Evolutionary conservation across 2,797 vertebrate species (phyloP).

Genomic region (Clarias laeviceps): DNA sequence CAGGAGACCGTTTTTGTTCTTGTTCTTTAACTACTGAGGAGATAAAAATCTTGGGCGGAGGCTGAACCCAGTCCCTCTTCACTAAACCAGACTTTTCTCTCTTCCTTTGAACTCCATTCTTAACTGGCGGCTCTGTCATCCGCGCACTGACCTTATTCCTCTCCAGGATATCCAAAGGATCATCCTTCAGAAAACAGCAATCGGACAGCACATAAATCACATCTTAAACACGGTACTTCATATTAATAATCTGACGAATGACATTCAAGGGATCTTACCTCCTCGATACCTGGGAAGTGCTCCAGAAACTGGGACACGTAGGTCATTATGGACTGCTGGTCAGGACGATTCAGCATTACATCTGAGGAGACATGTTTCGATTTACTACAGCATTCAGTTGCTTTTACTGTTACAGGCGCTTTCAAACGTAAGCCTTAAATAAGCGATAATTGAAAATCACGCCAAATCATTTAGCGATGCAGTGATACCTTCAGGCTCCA

Average conservation of each 20-base stretch:
- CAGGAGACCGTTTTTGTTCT: slow-evolving; percentile 50
- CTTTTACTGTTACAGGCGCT: neutral
- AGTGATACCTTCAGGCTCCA: slow-evolving; percentile 90
- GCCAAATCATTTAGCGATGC: neutral
- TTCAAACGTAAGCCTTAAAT: neutral
- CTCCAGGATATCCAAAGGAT: slow-evolving; percentile 75
- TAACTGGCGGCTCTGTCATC: slow-evolving; percentile 72
- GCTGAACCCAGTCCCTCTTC: slow-evolving; percentile 74
- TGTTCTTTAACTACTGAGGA: slow-evolving; percentile 71
- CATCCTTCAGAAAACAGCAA: slow-evolving; percentile 71
- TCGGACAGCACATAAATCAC: slow-evolving; percentile 19
- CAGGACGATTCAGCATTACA: slow-evolving; percentile 85
- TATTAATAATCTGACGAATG: slow-evolving; percentile 2
- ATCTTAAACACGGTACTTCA: neutral
- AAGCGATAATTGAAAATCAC: neutral
- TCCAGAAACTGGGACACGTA: slow-evolving; percentile 96
- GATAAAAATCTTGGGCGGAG: slow-evolving; percentile 81
- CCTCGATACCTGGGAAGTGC: slow-evolving; percentile 90
- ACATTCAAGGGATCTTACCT: slow-evolving; percentile 70
- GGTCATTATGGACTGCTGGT: slow-evolving; percentile 93
- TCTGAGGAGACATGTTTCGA: slow-evolving; percentile 69
- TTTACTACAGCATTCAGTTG: neutral
- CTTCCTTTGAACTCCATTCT: slow-evolving; percentile 73
- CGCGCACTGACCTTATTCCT: slow-evolving; percentile 78
- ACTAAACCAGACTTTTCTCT: slow-evolving; percentile 73